Evolutionary conservation across 2,113 vertebrate genomes (phyloP), one percentile per base, ranked within the genome.

Genomic region (Hipposideros armiger): DNA sequence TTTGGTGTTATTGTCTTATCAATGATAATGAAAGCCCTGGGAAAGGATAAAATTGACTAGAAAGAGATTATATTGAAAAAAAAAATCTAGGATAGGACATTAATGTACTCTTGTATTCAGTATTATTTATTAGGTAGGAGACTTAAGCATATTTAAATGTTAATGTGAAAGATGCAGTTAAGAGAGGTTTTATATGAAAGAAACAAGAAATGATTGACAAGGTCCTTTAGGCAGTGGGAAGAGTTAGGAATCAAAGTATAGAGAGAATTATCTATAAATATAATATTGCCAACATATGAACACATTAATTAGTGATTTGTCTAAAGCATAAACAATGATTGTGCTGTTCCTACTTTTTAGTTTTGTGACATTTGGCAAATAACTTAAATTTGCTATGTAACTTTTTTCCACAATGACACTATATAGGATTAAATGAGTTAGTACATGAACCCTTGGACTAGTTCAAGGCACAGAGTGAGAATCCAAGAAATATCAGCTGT

Each of bases 301-400:
- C 32, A 64, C 58, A 80, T 81, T 88, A 78, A 54, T 67, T 91
- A 84, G 26, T 67, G 58, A 70, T 64, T 78, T 87, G 7, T 66
- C 47, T 47, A 40, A 88, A 81, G 13, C 11, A 50, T 74, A 64
- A 84, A 87, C 36, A 45, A 28, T 58, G 9, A 0, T 66, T 66
- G 52, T 50, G 1, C 72, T 81, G 64, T 94, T 11, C 28, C 6
- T 20, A 32, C 13, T 26, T 87, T 87, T 90, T 30, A 54, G 2
- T 77, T 96, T 94, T 58, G 11, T 80, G 62, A 66, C 10, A 90
- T 87, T 94, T 94, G 60, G 26, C 17, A 77, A 47, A 67, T 84
- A 77, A 77, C 83, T 87, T 82, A 74, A 20, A 84, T 78, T 83
- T 91, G 26, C 30, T 24, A 88, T 56, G 52, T 66, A 64, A 15